A percentile compares a stretch with the other conserved stretches of the same genome.
These are phyloP conservation scores for Taeniopygia guttata DNA, from an alignment of 2,797 vertebrate genomes.

Conservation along the genomic window DNA sequence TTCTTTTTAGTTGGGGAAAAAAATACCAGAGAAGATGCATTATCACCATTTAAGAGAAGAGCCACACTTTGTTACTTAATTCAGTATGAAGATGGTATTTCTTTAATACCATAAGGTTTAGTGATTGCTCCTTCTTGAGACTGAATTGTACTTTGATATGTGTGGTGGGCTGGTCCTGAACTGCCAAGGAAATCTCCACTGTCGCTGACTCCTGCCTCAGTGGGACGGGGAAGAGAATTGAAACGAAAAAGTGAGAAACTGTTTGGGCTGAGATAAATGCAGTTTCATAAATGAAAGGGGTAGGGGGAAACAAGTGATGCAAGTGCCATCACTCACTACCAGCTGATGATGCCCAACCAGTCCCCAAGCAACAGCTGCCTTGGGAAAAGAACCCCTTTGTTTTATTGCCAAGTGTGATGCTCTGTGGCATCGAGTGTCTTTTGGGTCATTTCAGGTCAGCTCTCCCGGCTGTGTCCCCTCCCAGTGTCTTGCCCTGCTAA, in stretches of 20 bases:
- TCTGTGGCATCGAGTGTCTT: neutral
- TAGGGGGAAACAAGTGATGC: neutral
- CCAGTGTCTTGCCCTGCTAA: neutral
- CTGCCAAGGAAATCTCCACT: neutral
- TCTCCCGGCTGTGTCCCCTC: neutral
- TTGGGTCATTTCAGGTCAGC: neutral
- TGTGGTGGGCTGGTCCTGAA: neutral
- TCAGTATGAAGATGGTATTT: neutral
- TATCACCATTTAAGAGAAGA: neutral
- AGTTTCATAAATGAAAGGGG: neutral
- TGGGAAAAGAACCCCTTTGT: fast-evolving
- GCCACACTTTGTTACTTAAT: neutral
- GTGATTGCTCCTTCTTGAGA: neutral
- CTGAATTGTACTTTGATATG: neutral
- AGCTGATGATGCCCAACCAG: neutral
- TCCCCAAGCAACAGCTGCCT: neutral
- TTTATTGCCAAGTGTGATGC: neutral
- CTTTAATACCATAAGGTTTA: neutral
- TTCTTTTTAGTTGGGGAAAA: neutral
- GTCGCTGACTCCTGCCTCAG: fast-evolving
- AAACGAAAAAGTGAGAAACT: neutral
- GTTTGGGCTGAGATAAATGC: neutral
- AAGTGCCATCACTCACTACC: neutral
- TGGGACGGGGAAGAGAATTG: neutral
- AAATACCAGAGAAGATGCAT: neutral